phyloP scores from a whole-genome alignment of 2,113 vertebrate genomes.

The Hystrix brachyura region DNA sequence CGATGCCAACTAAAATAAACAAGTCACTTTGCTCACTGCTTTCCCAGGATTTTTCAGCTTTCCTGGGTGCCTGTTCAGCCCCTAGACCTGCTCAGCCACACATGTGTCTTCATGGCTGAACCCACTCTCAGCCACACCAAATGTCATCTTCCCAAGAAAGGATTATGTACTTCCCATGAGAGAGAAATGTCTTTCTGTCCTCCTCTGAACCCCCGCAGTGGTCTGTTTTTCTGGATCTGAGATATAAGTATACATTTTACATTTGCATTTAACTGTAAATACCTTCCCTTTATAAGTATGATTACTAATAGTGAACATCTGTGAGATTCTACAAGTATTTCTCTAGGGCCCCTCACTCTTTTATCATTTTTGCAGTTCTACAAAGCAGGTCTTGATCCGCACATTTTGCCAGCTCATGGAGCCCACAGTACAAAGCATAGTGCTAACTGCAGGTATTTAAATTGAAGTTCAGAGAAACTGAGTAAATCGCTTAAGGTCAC shows the following conservation, averaged over 20 bases:
- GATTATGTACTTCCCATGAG: not conserved
- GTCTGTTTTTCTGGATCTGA: not conserved
- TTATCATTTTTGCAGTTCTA: not conserved
- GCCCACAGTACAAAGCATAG: not conserved
- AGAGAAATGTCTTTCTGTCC: not conserved
- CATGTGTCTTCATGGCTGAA: not conserved
- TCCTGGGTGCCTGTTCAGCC: not conserved
- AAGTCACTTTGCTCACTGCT: not conserved
- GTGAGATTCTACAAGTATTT: not conserved
- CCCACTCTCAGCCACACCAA: not conserved
- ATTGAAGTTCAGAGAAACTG: not conserved
- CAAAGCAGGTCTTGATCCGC: not conserved
- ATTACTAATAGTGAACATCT: not conserved
- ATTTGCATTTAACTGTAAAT: not conserved
- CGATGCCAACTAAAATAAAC: not conserved
- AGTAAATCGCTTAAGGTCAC: not conserved
- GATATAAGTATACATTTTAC: not conserved
- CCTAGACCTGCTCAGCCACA: not conserved
- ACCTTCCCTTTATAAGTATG: not conserved
- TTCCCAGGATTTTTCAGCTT: not conserved
- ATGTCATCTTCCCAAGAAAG: not conserved
- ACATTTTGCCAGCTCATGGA: not conserved
- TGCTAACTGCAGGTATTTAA: not conserved
- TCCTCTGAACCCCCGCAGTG: not conserved
- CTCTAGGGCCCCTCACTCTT: not conserved